Evolutionary conservation across 2,888 invertebrate species (phyloP).

Genomic region (Plebejus anna): DNA sequence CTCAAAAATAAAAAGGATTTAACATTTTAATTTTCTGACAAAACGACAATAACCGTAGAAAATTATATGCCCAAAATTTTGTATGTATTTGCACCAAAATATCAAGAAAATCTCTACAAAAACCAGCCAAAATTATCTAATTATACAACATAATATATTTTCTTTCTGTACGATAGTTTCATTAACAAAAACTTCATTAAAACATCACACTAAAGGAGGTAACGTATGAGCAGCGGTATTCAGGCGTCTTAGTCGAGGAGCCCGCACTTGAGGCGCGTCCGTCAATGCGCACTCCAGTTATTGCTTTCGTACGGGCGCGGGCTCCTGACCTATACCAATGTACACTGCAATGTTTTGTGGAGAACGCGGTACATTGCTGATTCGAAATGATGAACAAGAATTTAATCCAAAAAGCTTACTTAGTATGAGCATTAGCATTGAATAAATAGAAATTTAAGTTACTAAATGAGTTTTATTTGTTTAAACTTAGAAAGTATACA

Average conservation of each 20-base stretch:
- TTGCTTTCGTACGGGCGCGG: constrained; percentile 53
- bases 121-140: background rate
- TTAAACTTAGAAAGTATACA: no score
- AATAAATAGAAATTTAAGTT: no score
- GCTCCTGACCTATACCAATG: constrained; percentile 46
- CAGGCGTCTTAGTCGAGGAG: constrained; percentile 62
- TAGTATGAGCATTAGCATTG: no score
- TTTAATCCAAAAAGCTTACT: no score
- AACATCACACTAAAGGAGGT: constrained; percentile 32
- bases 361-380: constrained; percentile 35
- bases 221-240: constrained; percentile 54
- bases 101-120: background rate
- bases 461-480: no score
- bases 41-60: no score
- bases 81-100: no score
- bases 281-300: constrained; percentile 65
- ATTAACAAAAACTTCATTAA: constrained; percentile 11
- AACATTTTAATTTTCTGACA: no score
- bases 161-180: background rate
- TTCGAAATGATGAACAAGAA: background rate
- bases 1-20: no score
- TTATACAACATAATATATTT: background rate
- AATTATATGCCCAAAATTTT: no score
- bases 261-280: constrained; percentile 64
- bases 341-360: background rate